Evolutionary conservation across 2,113 vertebrate species (phyloP).

Genomic region (Catharus minimus): DNA sequence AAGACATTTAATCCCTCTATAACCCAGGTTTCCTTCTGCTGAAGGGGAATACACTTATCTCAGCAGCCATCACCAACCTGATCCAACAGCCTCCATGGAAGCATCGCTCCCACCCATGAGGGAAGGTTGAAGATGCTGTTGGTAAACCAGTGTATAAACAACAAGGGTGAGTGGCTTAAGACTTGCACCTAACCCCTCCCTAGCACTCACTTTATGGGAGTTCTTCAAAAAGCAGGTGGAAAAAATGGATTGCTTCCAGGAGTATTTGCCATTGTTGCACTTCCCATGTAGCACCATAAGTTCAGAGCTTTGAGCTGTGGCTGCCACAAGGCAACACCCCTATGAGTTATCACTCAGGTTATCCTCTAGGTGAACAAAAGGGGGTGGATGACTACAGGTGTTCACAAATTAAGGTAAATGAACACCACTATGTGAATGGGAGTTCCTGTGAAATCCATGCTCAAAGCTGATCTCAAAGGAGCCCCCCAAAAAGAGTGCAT

Average conservation of each 20-base stretch:
- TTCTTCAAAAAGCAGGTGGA: background rate
- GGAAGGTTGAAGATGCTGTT: background rate
- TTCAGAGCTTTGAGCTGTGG: background rate
- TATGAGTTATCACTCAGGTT: background rate
- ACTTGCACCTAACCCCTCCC: background rate
- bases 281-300: background rate
- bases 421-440: background rate
- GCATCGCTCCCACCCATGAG: background rate
- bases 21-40: background rate
- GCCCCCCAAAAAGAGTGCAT: background rate
- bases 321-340: background rate
- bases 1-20: background rate
- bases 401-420: background rate
- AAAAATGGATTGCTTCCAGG: background rate
- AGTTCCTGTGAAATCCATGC: background rate
- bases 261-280: background rate
- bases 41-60: background rate
- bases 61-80: accelerated
- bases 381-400: background rate
- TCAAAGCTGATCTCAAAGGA: background rate
- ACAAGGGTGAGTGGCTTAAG: accelerated
- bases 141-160: background rate
- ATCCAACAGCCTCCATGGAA: background rate
- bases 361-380: background rate
- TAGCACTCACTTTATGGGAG: background rate